Evolutionary conservation across 2,113 vertebrate species (phyloP).

Genomic region (Lepus americanus): DNA sequence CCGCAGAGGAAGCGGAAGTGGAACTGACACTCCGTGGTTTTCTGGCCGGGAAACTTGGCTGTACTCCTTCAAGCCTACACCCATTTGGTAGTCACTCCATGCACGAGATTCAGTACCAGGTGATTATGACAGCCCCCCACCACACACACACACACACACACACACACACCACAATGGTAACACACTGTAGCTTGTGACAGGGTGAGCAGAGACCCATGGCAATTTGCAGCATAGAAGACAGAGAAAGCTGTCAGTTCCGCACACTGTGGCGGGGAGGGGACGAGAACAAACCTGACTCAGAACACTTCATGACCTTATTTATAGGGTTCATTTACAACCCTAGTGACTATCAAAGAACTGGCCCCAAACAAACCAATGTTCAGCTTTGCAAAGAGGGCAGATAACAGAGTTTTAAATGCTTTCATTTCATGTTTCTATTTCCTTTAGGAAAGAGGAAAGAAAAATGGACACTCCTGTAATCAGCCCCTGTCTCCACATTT

Average conservation of each 20-base stretch:
- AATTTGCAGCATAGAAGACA: rapidly evolving
- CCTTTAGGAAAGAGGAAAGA: not conserved
- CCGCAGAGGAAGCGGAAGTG: not conserved
- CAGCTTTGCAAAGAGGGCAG: not conserved
- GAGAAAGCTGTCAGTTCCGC: not conserved
- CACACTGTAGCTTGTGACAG: rapidly evolving
- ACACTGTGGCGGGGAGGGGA: rapidly evolving
- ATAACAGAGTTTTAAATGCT: too few species aligned
- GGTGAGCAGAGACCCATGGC: not conserved
- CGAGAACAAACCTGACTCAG: rapidly evolving
- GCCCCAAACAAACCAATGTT: not conserved
- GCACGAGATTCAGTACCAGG: not conserved
- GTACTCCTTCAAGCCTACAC: not conserved
- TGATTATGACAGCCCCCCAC: not conserved
- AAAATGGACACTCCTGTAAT: rapidly evolving
- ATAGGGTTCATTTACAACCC: not conserved
- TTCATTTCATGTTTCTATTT: not conserved
- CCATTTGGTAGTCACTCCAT: not conserved
- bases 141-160: not conserved
- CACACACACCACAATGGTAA: not conserved
- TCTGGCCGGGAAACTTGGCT: not conserved
- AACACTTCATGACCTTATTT: not conserved
- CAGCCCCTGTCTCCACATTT: not conserved
- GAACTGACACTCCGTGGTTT: not conserved
- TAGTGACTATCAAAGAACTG: not conserved